Base-by-base conservation (phyloP, 2,888 invertebrate genomes). In the Diabrotica balteata region DNA sequence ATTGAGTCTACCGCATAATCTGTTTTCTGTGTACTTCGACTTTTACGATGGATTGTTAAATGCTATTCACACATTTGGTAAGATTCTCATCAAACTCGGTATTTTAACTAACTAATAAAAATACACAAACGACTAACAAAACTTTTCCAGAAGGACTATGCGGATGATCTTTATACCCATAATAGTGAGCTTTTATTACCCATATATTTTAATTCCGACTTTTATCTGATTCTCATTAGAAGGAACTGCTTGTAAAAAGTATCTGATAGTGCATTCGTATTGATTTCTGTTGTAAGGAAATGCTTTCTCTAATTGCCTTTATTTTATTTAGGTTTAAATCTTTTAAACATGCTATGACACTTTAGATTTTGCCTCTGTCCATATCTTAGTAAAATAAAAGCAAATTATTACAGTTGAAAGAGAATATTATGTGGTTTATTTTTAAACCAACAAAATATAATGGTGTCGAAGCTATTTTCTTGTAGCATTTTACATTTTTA, bases 151-250 rank as follows among this genome's bases (percentile, higher is more conserved):
- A 61, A 61, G 45, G 45, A 59, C 10, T 52, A 50, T 43, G 9
- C 42, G 11, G 10, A 49, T 59, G 50, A 11, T 61, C 22, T 61
- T 42, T 45, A 11, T 61, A 53, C 17, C 53, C 22, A 50, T 61
- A 46, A 61, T 61, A 53, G 53, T 61, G n/a, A 32, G 46, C 32
- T 61, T 61, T 61, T 53, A 61, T 53, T 53, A 53, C 43, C 53
- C 10, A 46, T 32, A 61, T 61, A 61, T 46, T 53, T 61, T 61
- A 47, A 61, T 53, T 53, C 53, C 9, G 49, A 53, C 61, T 52
- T 52, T 61, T 61, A 61, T 61, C 61, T 45, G 61, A 61, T 61
- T n/a, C 61, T 53, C 52, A 53, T 61, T 61, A 61, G 53, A 32
- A 53, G 10, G 7, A 44, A 9, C 9, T 8, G n/a, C 55, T 11